Percentiles rank a stretch among this genome's conserved stretches.
These are phyloP conservation scores for Ametastegia equiseti DNA, from an alignment of 2,888 invertebrate genomes.

Conservation along the genomic window DNA sequence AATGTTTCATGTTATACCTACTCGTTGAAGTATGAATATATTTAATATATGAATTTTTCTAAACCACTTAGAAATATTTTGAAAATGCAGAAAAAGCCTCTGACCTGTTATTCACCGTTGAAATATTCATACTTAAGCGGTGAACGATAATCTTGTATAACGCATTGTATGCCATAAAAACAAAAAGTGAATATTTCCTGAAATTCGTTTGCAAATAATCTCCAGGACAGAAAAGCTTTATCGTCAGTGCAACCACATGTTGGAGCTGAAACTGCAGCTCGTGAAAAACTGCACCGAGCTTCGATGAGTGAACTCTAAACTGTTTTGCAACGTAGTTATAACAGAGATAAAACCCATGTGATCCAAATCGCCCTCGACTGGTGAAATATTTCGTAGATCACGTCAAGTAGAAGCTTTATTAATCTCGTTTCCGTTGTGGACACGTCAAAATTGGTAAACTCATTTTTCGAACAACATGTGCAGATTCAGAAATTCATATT, in stretches of 20 bases:
- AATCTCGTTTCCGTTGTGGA: neutral
- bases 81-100: no score
- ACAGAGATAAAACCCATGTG: neutral
- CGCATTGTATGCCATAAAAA: no score
- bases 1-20: no score
- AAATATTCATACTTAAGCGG: no score
- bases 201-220: neutral
- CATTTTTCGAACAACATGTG: neutral
- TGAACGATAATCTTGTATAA: no score
- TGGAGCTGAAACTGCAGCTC: neutral
- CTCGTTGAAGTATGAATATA: no score
- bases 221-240: neutral
- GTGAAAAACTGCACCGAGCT: neutral
- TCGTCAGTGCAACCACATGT: conserved; percentile 4
- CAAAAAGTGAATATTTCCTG: neutral
- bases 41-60: no score
- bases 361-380: neutral
- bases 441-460: neutral
- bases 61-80: no score
- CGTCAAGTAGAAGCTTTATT: neutral
- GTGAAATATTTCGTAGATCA: neutral
- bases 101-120: no score
- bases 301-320: neutral
- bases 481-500: no score
- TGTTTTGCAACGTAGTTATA: neutral